A percentile compares a stretch with the other conserved stretches of the same genome.
Evolutionary conservation across 2,797 vertebrate genomes (phyloP).

Genomic region (Denticeps clupeoides): DNA sequence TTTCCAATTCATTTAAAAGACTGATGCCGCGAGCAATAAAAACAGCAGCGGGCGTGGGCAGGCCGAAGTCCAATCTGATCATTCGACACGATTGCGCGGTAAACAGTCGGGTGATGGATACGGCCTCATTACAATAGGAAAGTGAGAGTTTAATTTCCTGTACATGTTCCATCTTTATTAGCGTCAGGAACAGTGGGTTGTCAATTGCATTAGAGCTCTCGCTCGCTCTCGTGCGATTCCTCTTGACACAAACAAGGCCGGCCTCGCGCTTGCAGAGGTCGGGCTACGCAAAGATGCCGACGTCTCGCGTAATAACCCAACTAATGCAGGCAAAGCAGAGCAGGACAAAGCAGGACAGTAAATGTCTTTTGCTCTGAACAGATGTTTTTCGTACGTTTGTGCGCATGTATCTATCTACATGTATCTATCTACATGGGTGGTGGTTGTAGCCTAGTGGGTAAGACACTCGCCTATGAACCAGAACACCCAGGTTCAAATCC

Average conservation of each 20-base stretch:
- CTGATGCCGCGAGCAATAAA: constrained; percentile 42
- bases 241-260: constrained; percentile 44
- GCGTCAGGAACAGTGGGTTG: constrained; percentile 56
- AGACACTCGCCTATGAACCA: no score
- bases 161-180: constrained; percentile 68
- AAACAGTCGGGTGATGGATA: constrained; percentile 64
- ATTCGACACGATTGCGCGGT: constrained; percentile 58
- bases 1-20: constrained; percentile 56
- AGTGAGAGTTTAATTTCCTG: constrained; percentile 68
- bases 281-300: constrained; percentile 2
- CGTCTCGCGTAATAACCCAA: no score
- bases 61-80: constrained; percentile 52
- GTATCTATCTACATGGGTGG: no score
- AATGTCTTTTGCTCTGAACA: no score
- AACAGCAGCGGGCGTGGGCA: constrained; percentile 35
- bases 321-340: no score
- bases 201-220: constrained; percentile 48
- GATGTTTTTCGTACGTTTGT: no score
- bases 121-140: constrained; percentile 61
- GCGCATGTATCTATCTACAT: no score
- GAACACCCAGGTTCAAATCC: no score
- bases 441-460: no score
- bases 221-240: constrained; percentile 31
- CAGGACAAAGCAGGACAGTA: no score
- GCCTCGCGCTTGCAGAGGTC: constrained; percentile 18